These are phyloP conservation scores for Acleris holmiana DNA, from an alignment of 2,888 invertebrate species.

Conservation along the genomic window DNA sequence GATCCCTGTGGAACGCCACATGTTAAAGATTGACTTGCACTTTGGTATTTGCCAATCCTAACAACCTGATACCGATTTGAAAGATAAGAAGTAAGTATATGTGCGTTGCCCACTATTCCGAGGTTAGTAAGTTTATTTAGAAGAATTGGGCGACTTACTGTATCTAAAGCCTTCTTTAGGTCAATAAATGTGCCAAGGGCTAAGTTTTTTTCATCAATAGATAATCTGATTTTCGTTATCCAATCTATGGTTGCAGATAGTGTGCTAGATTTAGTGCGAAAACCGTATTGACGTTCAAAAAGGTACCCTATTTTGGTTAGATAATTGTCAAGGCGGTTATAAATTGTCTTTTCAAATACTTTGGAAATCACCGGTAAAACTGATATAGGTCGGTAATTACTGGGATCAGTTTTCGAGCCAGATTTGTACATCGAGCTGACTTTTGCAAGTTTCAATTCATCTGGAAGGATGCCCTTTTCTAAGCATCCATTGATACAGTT, in stretches of 20 bases:
- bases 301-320: too few species aligned
- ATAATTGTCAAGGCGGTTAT: too few species aligned
- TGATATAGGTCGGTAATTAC: conserved; percentile 27
- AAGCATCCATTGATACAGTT: background rate
- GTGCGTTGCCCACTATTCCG: background rate
- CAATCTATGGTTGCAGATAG: conserved; percentile 4
- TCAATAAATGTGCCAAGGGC: conserved; percentile 2
- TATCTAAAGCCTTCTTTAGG: background rate
- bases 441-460: conserved; percentile 11
- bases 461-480: conserved; percentile 9
- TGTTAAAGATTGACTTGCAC: background rate
- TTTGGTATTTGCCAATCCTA: too few species aligned
- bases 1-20: conserved; percentile 3
- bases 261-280: background rate
- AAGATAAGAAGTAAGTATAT: background rate
- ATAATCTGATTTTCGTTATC: background rate
- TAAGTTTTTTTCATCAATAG: background rate
- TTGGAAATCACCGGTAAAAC: conserved; percentile 16
- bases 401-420: conserved; percentile 5
- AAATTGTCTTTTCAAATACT: conserved; percentile 11
- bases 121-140: background rate
- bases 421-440: conserved; percentile 20
- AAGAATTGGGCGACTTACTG: background rate
- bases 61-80: too few species aligned
- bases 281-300: conserved; percentile 2